Evolutionary conservation across 1,140 invertebrate species (phyloP).

Genomic region (Drosophila miranda): DNA sequence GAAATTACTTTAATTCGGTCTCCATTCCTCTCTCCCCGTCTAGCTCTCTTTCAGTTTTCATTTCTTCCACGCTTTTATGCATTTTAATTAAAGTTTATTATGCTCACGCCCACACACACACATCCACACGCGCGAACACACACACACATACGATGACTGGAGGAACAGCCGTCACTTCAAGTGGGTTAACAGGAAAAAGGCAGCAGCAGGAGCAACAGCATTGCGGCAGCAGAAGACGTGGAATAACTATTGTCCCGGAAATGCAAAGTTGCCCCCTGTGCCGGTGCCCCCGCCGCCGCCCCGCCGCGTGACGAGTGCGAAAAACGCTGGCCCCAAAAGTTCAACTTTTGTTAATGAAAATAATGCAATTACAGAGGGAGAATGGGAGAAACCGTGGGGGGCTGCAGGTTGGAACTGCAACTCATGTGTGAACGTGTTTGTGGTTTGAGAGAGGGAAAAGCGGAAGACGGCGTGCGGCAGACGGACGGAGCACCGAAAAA

Average conservation of each 20-base stretch:
- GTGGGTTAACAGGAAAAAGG: slow-evolving; percentile 12
- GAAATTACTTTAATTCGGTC: slow-evolving; percentile 54
- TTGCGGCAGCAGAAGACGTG: background rate
- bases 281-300: slow-evolving; percentile 10
- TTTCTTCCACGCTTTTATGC: slow-evolving; percentile 48
- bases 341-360: slow-evolving; percentile 80
- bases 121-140: slow-evolving; percentile 3
- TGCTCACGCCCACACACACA: slow-evolving; percentile 20
- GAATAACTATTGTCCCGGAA: slow-evolving; percentile 59
- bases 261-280: slow-evolving; percentile 48
- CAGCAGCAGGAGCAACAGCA: slow-evolving; percentile 5
- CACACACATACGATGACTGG: slow-evolving; percentile 18
- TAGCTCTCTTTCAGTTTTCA: slow-evolving; percentile 36
- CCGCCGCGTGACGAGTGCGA: slow-evolving; percentile 46
- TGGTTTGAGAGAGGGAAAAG: slow-evolving; percentile 29
- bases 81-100: slow-evolving; percentile 79
- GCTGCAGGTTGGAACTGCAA: slow-evolving; percentile 18
- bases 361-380: slow-evolving; percentile 67
- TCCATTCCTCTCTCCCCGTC: background rate
- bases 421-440: slow-evolving; percentile 79
- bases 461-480: background rate
- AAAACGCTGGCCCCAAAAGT: slow-evolving; percentile 45
- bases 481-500: slow-evolving; percentile 30
- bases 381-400: background rate
- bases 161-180: slow-evolving; percentile 14